phyloP scores from a whole-genome alignment of 2,888 invertebrate species.

The Xanthorhoe designata region DNA sequence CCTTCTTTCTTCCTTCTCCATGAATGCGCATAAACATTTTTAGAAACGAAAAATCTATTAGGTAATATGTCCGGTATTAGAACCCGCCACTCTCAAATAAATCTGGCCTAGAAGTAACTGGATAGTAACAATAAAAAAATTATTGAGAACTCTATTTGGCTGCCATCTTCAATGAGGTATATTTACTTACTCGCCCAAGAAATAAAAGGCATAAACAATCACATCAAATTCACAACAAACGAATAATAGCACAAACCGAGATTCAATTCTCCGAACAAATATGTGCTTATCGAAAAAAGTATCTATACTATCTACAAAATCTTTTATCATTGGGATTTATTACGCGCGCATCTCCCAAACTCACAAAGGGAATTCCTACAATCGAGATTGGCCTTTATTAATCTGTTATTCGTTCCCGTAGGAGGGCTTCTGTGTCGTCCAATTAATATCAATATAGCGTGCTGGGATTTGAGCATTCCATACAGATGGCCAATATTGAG shows the following conservation, averaged over 20 bases:
- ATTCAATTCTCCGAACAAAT: slow-evolving; percentile 32
- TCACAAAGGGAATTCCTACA: slow-evolving; percentile 71
- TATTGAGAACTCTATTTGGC: too few relatives aligned
- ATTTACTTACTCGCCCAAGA: background rate
- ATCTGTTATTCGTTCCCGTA: slow-evolving; percentile 66
- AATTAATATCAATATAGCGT: slow-evolving; percentile 75
- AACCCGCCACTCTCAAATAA: too few relatives aligned
- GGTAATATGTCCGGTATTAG: too few relatives aligned
- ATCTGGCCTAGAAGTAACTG: too few relatives aligned
- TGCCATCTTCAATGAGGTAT: background rate
- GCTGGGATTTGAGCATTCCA: slow-evolving; percentile 59
- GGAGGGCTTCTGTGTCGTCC: slow-evolving; percentile 62
- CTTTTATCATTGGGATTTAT: slow-evolving; percentile 57
- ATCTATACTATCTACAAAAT: slow-evolving; percentile 26
- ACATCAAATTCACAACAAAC: slow-evolving; percentile 20
- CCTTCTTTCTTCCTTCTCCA: too few relatives aligned
- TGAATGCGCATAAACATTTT: too few relatives aligned
- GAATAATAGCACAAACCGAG: slow-evolving; percentile 26
- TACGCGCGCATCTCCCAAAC: slow-evolving; percentile 57
- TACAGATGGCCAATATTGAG: slow-evolving; percentile 42
- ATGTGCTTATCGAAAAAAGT: slow-evolving; percentile 27
- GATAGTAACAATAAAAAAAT: too few relatives aligned
- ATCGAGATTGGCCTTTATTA: slow-evolving; percentile 66
- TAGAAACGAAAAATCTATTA: too few relatives aligned
- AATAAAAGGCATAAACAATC: background rate